Base-by-base conservation (phyloP, 2,797 vertebrate species). In the Epinephelus malabaricus region DNA sequence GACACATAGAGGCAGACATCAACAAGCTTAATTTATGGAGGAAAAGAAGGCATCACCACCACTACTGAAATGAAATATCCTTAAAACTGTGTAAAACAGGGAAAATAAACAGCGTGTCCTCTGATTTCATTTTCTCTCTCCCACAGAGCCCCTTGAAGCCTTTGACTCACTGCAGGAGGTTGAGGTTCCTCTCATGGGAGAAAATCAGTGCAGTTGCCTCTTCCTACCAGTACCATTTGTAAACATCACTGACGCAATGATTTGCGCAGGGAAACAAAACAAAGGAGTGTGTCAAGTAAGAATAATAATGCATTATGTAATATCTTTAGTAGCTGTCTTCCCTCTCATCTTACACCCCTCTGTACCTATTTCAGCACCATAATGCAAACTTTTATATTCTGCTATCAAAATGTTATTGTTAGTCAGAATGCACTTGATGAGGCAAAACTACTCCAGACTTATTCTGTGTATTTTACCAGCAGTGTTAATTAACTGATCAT, bases 241-340 rank as follows among this genome's bases (percentile, higher is more conserved):
- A 10, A 45, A 6, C 3, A 83, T 89, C 81, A 92, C 85, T 1
- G 1, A 30, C 0, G 69, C 90, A 10, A 95, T 95, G 95, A 85
- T 96, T 0, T 96, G 94, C 73, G 94, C 92, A 0, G 93, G 88
- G 1, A 53, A 66, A 50, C 64, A 78, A 0, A 86, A 89, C 7
- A 94, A 86, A 79, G 94, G 94, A 58, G 4, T 59, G 10, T 96
- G 95, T 51, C 90, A 92, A 90, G 94, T 95, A 1, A 62, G 30
- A 49, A 54, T 8, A 43, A 30, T 15, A 40, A 12, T 1, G 7
- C 3, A 54, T 43, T 51, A 2, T 21, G 9, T 5, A 54, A 49
- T 25, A 55, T 76, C 19, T 50, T 0, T 30, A 14, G 4, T n/a
- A 46, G 19, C 9, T 12, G 2, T 10, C 15, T 78, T 27, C 30